Percentiles rank a stretch among this genome's conserved stretches.
Conservation (phyloP, 2,888 invertebrate genomes). For the Steinernema scapterisci region DNA sequence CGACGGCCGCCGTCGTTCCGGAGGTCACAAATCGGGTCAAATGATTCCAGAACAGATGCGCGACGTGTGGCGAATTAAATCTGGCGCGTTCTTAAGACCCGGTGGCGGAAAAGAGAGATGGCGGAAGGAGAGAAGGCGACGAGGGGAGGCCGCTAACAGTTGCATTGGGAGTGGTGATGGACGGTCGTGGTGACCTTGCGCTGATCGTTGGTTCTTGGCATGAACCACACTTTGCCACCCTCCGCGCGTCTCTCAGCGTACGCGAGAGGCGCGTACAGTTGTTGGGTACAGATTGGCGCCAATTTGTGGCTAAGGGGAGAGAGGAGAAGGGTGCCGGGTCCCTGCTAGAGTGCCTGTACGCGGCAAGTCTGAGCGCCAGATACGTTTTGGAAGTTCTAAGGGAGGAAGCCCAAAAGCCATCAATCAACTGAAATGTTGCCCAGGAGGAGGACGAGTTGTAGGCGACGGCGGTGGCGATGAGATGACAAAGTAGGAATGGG, state of each 20-base stretch:
- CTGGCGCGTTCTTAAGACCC: too few species aligned
- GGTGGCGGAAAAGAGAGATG: too few species aligned
- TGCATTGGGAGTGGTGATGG: neutral
- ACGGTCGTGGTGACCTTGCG: slow-evolving; percentile 2
- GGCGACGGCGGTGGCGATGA: too few species aligned
- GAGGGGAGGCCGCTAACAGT: neutral
- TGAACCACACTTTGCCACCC: neutral
- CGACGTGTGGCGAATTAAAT: slow-evolving; percentile 12
- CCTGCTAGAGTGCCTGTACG: too few species aligned
- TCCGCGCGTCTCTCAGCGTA: neutral
- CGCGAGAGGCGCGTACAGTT: neutral
- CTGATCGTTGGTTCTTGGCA: slow-evolving; percentile 6
- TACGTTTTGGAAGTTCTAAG: neutral
- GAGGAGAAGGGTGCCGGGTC: too few species aligned
- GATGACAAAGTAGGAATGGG: too few species aligned
- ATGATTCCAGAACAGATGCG: neutral
- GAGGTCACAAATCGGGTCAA: slow-evolving; percentile 16
- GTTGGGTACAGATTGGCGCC: slow-evolving; percentile 27
- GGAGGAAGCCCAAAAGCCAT: neutral
- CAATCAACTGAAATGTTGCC: slow-evolving; percentile 5
- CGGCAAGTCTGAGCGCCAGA: too few species aligned
- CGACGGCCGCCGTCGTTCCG: neutral
- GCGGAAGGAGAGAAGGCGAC: neutral
- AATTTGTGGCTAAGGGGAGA: neutral
- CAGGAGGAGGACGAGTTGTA: neutral